phyloP scores from a whole-genome alignment of 1,140 invertebrate genomes.

The Anastrepha obliqua region DNA sequence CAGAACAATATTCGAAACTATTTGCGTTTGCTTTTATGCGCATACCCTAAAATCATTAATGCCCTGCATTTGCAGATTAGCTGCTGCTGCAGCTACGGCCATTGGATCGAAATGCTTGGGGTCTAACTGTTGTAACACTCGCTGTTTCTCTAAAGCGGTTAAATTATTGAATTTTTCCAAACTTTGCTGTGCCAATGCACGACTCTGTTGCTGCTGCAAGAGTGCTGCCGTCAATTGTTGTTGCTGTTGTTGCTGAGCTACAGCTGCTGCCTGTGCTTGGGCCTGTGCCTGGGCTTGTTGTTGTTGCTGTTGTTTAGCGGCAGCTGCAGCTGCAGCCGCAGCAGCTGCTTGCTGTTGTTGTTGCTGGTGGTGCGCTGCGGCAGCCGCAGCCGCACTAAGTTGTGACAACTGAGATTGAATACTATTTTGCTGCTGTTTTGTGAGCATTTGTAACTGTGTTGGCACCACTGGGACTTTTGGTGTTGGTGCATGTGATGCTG shows the following conservation, averaged over 20 bases:
- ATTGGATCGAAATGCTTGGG: constrained; percentile 74
- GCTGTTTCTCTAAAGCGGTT: constrained; percentile 77
- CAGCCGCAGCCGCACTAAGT: constrained; percentile 65
- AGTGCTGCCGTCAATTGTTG: constrained; percentile 76
- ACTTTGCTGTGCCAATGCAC: constrained; percentile 77
- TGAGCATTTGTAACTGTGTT: constrained; percentile 67
- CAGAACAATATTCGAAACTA: too few relatives aligned
- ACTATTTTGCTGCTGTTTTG: constrained; percentile 72
- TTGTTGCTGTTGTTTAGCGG: constrained; percentile 61
- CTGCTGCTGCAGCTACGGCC: constrained; percentile 70
- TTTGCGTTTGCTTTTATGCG: background rate
- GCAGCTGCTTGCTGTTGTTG: constrained; percentile 63
- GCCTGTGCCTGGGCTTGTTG: constrained; percentile 66
- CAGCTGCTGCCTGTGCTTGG: constrained; percentile 55
- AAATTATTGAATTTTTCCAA: constrained; percentile 76
- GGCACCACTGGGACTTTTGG: constrained; percentile 61
- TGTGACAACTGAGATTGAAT: constrained; percentile 70
- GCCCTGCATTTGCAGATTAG: constrained; percentile 70
- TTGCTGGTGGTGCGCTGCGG: constrained; percentile 66
- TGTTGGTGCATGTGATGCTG: constrained; percentile 12
- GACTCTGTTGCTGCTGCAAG: constrained; percentile 78
- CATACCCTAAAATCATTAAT: constrained; percentile 57
- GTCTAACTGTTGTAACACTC: constrained; percentile 75
- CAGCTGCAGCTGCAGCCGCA: constrained; percentile 52
- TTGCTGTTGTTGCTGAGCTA: constrained; percentile 65